Evolutionary conservation across 2,888 invertebrate genomes (phyloP).

Genomic region (Lycocerus yunnanus): DNA sequence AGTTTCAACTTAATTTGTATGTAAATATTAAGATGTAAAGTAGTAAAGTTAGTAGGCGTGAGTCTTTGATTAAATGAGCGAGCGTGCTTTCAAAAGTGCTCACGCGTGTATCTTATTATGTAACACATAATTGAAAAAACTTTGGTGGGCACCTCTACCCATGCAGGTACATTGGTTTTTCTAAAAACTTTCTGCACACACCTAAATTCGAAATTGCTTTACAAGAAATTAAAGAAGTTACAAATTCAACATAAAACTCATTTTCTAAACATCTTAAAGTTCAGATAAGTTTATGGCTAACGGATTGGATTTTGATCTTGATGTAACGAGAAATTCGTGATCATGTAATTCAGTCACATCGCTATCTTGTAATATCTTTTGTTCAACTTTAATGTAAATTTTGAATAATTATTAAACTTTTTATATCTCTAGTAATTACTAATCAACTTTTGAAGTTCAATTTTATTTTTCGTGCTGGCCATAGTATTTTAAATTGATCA

Average conservation of each 20-base stretch:
- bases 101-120: not conserved
- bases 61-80: not conserved
- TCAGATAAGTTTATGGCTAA: conserved; percentile 12
- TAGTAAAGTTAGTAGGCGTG: not conserved
- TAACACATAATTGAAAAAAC: not conserved
- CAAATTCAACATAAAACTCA: not conserved
- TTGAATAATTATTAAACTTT: not conserved
- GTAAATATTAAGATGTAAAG: conserved; percentile 1
- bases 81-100: not conserved
- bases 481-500: not conserved
- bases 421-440: not conserved
- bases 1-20: not conserved
- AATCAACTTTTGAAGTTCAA: not conserved
- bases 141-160: not conserved
- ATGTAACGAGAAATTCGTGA: conserved; percentile 14
- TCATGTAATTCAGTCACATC: conserved; percentile 8
- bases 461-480: not conserved
- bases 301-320: conserved; percentile 13
- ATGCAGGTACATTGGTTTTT: not conserved
- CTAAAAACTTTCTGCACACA: not conserved
- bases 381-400: not conserved
- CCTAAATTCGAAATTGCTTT: not conserved
- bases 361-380: not conserved
- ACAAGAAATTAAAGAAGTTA: not conserved
- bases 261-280: not conserved